Base-by-base conservation (phyloP, 1,140 invertebrate genomes). In the Saccostrea cuccullata region DNA sequence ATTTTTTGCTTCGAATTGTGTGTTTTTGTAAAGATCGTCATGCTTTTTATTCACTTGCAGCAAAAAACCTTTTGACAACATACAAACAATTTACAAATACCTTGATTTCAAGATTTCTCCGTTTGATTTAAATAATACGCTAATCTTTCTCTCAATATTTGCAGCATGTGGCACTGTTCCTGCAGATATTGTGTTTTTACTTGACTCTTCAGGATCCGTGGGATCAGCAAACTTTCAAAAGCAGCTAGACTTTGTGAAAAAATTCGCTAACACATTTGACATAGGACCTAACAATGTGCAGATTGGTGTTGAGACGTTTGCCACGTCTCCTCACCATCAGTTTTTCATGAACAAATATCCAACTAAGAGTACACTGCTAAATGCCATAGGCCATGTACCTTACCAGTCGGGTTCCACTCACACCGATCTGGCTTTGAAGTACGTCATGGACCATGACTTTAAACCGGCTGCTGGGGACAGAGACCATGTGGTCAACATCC, bases 191-290 rank as follows among this genome's bases (percentile, higher is more conserved):
- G 90, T 92, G 40, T 94, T 93, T 87, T 90, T 94, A 55, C 85
- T 94, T 85, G 93, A 94, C 82, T 88, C 92, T 4, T 94, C 93
- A 0, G 92, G 92, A 23, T 92, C 91, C 87, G 91, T 94, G 58
- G 90, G 91, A 56, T 36, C 64, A 8, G 30, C 89, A 40, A 92
- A 94, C 87, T 94, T 93, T 84, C 64, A 89, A 60, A 92, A 92
- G 60, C 91, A 93, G 82, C 91, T 91, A 77, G 87, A 88, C n/a
- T 94, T 94, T 89, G 90, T 94, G 15, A 91, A 88, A n/a, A 91
- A 91, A 87, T 92, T 93, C 70, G 88, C 90, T 36, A 85, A 90
- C 30, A 90, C 90, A 55, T 93, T 92, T 87, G 87, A 91, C 82
- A 88, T 91, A 26, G 89, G 91, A 90, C 89, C 90, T 20, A 13